Base-by-base conservation (phyloP, 2,113 vertebrate species). In the Cyanoderma ruficeps region DNA sequence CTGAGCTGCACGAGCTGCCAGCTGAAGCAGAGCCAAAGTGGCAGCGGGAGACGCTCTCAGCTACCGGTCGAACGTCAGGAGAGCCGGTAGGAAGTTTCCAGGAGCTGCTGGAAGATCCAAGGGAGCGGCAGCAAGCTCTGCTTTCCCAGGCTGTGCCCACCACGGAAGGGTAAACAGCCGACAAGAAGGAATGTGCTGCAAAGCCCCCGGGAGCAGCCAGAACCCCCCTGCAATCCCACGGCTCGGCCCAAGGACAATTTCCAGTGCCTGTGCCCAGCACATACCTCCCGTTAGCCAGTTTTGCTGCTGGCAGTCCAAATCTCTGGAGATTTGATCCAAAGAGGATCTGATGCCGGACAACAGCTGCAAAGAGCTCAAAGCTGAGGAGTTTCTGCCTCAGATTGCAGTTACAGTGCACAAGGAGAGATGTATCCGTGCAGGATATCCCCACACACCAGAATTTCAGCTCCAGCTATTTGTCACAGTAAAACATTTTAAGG, bases 11-110 rank as follows among this genome's bases (percentile, higher is more conserved):
- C 0, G 44, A 13, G 72, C 94, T 78, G 89, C 93, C 83, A 92
- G 83, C 72, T 92, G 89, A 90, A 69, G 33, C 35, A 6, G 68
- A 86, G 91, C 89, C 93, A 86, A 47, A 69, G 95, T 8, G 46
- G 85, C 95, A 87, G 92, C 15, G 0, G 87, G 70, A 95, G 88
- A 91, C 1, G 1, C 83, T 90, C 0, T 0, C 79, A 59, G 91
- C 83, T 71, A 83, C 86, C 0, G 10, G 72, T 19, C 4, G 0
- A 59, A 53, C 2, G 1, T 42, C 10, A 3, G 68, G 64, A 56
- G 90, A 57, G 44, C 60, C 2, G 35, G 39, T 8, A 47, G 44
- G 35, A 77, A 75, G 76, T 44, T 90, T 86, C 89, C 83, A 90
- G 76, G 94, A 92, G 93, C 83, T 79, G 91, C 74, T 89, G 87